phyloP scores from a whole-genome alignment of 2,888 invertebrate genomes.

The Myopa tessellatipennis region DNA sequence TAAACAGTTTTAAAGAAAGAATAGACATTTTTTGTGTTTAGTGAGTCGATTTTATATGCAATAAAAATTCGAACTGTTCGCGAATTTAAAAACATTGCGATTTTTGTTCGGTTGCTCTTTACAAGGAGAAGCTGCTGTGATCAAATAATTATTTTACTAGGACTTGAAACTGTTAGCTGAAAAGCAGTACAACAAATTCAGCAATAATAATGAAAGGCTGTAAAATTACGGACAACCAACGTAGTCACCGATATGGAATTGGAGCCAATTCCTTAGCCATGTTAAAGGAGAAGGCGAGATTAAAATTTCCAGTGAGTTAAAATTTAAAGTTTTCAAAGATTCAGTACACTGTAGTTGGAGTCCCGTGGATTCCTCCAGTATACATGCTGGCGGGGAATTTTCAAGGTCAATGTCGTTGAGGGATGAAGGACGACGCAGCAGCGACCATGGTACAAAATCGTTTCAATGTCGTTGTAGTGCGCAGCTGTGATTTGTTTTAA shows the following conservation, averaged over 20 bases:
- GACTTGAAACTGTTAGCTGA: background rate
- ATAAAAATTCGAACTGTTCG: too few relatives aligned
- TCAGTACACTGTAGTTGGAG: background rate
- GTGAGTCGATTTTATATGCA: too few relatives aligned
- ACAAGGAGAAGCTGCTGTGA: too few relatives aligned
- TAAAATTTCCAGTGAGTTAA: constrained; percentile 63
- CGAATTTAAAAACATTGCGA: too few relatives aligned
- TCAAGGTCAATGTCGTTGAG: constrained; percentile 55
- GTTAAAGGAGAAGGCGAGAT: constrained; percentile 61
- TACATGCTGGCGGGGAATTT: constrained; percentile 34
- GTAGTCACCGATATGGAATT: constrained; percentile 64
- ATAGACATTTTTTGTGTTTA: too few relatives aligned
- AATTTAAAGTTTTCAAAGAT: background rate
- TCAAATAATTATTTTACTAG: too few relatives aligned
- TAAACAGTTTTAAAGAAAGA: too few relatives aligned
- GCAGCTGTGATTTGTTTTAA: constrained; percentile 29
- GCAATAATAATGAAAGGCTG: constrained; percentile 60
- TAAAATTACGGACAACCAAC: constrained; percentile 66
- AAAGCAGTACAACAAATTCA: background rate
- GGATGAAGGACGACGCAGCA: constrained; percentile 31
- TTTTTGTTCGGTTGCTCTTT: too few relatives aligned
- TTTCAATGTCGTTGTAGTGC: constrained; percentile 57
- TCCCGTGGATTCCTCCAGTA: background rate
- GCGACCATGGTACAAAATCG: constrained; percentile 41
- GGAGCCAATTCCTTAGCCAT: constrained; percentile 65